Evolutionary conservation across 2,888 invertebrate species (phyloP).

Genomic region (Thera obeliscata): DNA sequence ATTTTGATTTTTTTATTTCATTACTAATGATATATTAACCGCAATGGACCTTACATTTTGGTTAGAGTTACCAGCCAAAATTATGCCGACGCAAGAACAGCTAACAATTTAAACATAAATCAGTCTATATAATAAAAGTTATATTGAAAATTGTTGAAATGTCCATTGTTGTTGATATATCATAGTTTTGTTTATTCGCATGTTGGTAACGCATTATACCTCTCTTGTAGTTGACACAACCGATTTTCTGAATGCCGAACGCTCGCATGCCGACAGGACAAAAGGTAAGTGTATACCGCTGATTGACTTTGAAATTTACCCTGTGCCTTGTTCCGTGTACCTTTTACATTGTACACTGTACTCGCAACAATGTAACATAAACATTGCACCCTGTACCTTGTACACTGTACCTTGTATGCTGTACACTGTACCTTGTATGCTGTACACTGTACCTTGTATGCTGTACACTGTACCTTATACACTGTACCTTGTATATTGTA

Average conservation of each 20-base stretch:
- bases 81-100: no score
- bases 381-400: no score
- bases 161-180: not conserved
- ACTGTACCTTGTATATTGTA: no score
- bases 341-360: no score
- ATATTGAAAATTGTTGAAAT: not conserved
- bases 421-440: no score
- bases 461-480: no score
- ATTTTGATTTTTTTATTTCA: not conserved
- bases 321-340: not conserved
- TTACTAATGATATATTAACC: not conserved
- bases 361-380: no score
- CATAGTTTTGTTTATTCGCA: constrained; percentile 29
- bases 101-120: no score
- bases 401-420: no score
- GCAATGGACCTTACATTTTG: not conserved
- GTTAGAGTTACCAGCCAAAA: no score
- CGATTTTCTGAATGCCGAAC: constrained; percentile 76
- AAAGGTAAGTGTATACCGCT: constrained; percentile 62
- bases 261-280: constrained; percentile 72
- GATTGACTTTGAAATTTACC: not conserved
- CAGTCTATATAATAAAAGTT: no score
- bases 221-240: constrained; percentile 68
- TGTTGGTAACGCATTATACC: constrained; percentile 38
- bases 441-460: no score